Evolutionary conservation across 2,797 vertebrate species (phyloP), one percentile per base, ranked within the genome.

Genomic region (Pseudochaenichthys georgianus): DNA sequence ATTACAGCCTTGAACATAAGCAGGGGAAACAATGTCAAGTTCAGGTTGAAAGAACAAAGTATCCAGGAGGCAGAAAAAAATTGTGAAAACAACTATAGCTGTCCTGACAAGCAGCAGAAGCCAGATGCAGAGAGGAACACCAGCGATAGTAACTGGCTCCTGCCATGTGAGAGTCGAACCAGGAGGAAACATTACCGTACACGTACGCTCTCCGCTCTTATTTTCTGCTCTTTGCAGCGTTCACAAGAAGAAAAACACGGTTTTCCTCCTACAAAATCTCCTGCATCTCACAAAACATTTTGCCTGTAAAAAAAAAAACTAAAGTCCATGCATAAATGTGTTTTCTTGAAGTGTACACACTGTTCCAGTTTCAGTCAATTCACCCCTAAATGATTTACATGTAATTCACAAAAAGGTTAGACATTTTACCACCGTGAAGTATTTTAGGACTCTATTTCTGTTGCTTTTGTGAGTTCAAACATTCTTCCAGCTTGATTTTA

Each of bases 1-100:
- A 93, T 76, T 88, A 75, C 65, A 89, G 84, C 80, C 83, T 86
- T 84, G 81, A 93, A 89, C 84, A 87, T 89, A 88, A 92, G 81
- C 70, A 89, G 83, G 53, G 80, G 89, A 91, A 93, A 93, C 92
- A 89, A 90, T 89, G 91, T 92, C 88, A 94, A 91, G 87, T 93
- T 94, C 81, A 89, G 88, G 89, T 78, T 88, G 82, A 92, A 88
- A 91, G 90, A 94, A 91, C 85, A 92, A 91, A 92, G 86, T 89
- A 88, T 86, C 86, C 78, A 84, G 84, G 62, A 90, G 85, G 83
- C 55, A 88, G 82, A 74, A 90, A 75, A 90, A 80, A 83, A 88
- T 77, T 86, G 81, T 28, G 23, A 3, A 28, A 28, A 28, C 23
- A 28, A 28, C 3, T 78, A 78, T 61, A 87, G 82, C 77, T 75